Base-by-base conservation (phyloP, 1,140 invertebrate species). In the Pectinophora gossypiella region DNA sequence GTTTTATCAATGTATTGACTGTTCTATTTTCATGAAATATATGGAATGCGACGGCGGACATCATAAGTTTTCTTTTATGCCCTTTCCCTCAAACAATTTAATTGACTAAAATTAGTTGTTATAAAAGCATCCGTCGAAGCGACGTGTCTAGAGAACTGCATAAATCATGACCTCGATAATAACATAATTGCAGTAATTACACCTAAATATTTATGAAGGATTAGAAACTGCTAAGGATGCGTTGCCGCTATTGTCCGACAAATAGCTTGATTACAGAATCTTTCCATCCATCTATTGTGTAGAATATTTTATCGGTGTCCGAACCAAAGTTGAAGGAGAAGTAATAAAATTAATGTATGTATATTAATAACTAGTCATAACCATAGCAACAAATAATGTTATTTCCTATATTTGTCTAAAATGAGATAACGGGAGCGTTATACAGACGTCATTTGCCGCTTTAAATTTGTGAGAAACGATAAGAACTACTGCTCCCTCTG, bases 41-140 rank as follows among this genome's bases (percentile, higher is more conserved):
- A 87, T 56, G 65, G 72, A 82, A 84, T 87, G 84, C 78, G 81
- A 87, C 72, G 84, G 84, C 84, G 84, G 69, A 87, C 52, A 52
- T 20, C 65, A 38, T 66, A n/a, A 68, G 67, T 83, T 79, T 82
- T 71, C 73, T 77, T 81, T 67, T 21, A 43, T 20, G 36, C 23
- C 42, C 42, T 35, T 19, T 45, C 27, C 42, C 43, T 21, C 10
- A n/a, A 38, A 36, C 40, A 47, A n/a, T 32, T n/a, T n/a, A n/a
- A n/a, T n/a, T n/a, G n/a, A n/a, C n/a, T n/a, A n/a, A n/a, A n/a
- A n/a, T n/a, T n/a, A n/a, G n/a, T n/a, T n/a, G n/a, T n/a, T n/a
- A n/a, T n/a, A n/a, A 23, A 23, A 23, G 22, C 22, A 23, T 5
- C n/a, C n/a, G n/a, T n/a, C 22, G 27, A 32, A 32, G 27, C 27